These are phyloP conservation scores for Oxygymnocypris stewartii DNA, from an alignment of 2,113 vertebrate species.

Conservation along the genomic window DNA sequence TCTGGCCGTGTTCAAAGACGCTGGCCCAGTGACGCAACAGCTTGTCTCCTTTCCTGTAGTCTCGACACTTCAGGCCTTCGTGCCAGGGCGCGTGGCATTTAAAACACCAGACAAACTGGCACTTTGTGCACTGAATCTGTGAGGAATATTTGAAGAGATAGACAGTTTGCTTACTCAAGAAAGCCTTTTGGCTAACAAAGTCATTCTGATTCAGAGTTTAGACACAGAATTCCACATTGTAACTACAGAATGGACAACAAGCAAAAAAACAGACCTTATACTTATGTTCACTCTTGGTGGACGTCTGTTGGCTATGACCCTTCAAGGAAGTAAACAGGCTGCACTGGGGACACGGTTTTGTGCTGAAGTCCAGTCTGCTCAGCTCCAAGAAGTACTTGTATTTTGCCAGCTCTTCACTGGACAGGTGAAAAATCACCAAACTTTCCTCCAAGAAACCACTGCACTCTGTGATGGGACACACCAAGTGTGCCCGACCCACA, in stretches of 20 bases:
- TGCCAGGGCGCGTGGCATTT: constrained; percentile 99
- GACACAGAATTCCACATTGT: background rate
- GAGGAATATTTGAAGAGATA: constrained; percentile 2
- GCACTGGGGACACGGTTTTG: constrained; percentile 97
- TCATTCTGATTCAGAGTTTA: background rate
- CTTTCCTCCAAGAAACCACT: constrained; percentile 89
- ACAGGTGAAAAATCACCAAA: constrained; percentile 83
- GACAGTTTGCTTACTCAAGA: background rate
- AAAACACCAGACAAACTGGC: constrained; percentile 99
- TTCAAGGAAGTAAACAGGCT: constrained; percentile 92
- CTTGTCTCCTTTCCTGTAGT: constrained; percentile 96
- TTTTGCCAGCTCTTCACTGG: constrained; percentile 86
- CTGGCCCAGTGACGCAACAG: constrained; percentile 93
- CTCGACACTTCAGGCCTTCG: constrained; percentile 92
- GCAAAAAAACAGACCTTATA: constrained; percentile 84
- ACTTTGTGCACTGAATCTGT: constrained; percentile 91
- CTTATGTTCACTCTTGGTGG: constrained; percentile 87
- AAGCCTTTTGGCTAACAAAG: background rate
- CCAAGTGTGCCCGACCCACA: constrained; percentile 83
- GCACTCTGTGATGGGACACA: constrained; percentile 94
- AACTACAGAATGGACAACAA: background rate
- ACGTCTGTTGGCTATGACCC: constrained; percentile 79
- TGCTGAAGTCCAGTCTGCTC: constrained; percentile 91
- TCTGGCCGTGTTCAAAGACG: constrained; percentile 94
- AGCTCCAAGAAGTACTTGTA: constrained; percentile 96